Evolutionary conservation across 2,888 invertebrate genomes (phyloP), one percentile per base, ranked within the genome.

Genomic region (Exocentrus adspersus): DNA sequence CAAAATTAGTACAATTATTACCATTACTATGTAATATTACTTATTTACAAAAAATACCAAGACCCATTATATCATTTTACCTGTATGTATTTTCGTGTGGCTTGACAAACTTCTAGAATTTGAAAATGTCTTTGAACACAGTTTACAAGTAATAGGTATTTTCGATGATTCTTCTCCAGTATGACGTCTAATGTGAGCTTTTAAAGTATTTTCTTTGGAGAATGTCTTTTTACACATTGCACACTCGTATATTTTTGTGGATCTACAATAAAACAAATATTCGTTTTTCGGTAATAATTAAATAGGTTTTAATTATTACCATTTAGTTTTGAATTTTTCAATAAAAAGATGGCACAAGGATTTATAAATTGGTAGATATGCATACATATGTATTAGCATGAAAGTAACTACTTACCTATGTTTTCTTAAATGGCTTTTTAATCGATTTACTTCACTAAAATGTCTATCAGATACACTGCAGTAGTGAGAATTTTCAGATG

Each of bases 161-260:
- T n/a, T n/a, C n/a, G n/a, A n/a, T n/a, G n/a, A n/a, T n/a, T 78
- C 76, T 61, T 79, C 78, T 12, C 78, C 78, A 12, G 79, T 78
- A 57, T 80, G 80, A 10, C 69, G 68, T 60, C 78, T 64, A 12
- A 43, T 73, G 50, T 79, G 79, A 48, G 79, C 74, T 60, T 62
- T 74, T 37, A 78, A 65, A 65, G 78, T 76, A 19, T 65, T 73
- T 1, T 64, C 64, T n/a, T 71, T 68, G 63, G 75, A 76, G 60
- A 79, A 79, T 19, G 62, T 30, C 72, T 79, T 80, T 12, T 71
- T 71, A 56, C 80, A 80, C n/a, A 67, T 69, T 10, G 64, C 64
- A 64, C 79, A 79, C 19, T 71, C 46, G 56, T 75, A 71, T 37
- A 71, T 71, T 43, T 73, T 75, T 45, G 66, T 64, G 57, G 58